phyloP scores from a whole-genome alignment of 2,113 vertebrate genomes.

The Calyptomena viridis region DNA sequence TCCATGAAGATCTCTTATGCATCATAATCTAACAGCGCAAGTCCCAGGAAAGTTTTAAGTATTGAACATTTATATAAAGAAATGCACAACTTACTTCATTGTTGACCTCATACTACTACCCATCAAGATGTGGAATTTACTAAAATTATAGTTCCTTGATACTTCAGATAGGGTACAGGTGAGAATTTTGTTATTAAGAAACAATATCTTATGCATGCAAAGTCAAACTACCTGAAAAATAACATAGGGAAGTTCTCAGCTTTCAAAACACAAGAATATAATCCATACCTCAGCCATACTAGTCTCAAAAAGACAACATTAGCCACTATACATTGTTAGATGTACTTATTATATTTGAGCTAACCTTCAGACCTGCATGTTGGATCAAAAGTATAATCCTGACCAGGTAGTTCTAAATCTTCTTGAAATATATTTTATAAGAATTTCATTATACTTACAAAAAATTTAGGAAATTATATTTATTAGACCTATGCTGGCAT shows the following conservation, averaged over 20 bases:
- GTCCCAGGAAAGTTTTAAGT: background rate
- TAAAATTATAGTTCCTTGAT: background rate
- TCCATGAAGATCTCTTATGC: rapidly evolving
- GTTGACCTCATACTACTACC: background rate
- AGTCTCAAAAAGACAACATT: background rate
- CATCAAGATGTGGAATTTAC: background rate
- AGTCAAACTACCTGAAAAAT: background rate
- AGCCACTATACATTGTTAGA: background rate
- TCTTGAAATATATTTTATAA: background rate
- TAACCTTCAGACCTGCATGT: background rate
- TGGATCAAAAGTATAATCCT: background rate
- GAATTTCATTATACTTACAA: background rate
- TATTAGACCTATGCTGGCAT: background rate
- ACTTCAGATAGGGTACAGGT: background rate
- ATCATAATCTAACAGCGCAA: background rate
- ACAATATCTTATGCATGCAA: background rate
- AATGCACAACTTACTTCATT: background rate
- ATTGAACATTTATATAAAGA: background rate
- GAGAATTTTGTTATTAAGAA: background rate
- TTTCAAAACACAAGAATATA: background rate
- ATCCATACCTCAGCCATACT: background rate
- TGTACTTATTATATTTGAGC: background rate
- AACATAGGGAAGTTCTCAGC: background rate
- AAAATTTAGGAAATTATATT: background rate
- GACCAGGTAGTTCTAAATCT: background rate